Percentiles rank a stretch among this genome's conserved stretches.
These are phyloP conservation scores for Hecatera dysodea DNA, from an alignment of 2,888 invertebrate species.

Conservation along the genomic window DNA sequence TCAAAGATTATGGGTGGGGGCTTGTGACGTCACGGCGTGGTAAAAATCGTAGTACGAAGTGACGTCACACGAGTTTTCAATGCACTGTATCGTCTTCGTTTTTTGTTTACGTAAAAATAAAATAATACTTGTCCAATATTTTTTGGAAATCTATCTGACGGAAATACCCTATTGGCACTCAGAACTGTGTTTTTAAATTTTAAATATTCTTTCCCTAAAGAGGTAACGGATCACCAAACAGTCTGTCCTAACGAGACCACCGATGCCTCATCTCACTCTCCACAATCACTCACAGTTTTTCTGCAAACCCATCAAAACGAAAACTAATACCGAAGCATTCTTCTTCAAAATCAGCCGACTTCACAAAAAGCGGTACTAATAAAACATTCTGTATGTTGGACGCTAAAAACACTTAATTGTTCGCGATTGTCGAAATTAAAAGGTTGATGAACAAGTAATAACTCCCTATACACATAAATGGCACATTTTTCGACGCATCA, in stretches of 20 bases:
- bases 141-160: too few species aligned
- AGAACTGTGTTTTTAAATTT: too few species aligned
- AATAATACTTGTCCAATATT: too few species aligned
- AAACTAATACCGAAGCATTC: conserved; percentile 58
- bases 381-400: conserved; percentile 54
- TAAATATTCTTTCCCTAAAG: background rate
- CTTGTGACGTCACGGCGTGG: too few species aligned
- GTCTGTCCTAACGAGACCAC: background rate
- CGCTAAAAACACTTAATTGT: conserved; percentile 65
- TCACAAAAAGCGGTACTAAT: conserved; percentile 56
- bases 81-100: too few species aligned
- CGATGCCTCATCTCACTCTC: background rate
- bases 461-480: conserved; percentile 66
- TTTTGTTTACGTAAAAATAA: too few species aligned
- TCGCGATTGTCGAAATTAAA: conserved; percentile 68
- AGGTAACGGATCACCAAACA: background rate
- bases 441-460: conserved; percentile 69
- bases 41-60: too few species aligned
- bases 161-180: too few species aligned
- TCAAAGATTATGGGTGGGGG: too few species aligned
- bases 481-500: conserved; percentile 76
- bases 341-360: conserved; percentile 42
- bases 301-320: conserved; percentile 39
- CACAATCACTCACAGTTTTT: conserved; percentile 24
- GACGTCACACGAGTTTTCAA: too few species aligned